Conservation (phyloP, 1,140 invertebrate genomes). For the Trichoplusia ni region DNA sequence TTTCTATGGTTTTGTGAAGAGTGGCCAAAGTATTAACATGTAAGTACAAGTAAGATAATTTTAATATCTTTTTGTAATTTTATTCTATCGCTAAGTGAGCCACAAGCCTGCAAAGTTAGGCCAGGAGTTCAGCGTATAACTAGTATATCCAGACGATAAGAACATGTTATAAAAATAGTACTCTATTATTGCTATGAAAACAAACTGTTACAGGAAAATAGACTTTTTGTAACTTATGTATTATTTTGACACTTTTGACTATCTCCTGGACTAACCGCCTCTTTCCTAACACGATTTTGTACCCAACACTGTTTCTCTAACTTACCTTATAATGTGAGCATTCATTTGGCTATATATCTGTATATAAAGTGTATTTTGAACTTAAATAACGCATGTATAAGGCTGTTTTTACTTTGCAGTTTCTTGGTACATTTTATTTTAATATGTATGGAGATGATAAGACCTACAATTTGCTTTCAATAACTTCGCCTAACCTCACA, state of each 20-base stretch:
- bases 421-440: too few species aligned
- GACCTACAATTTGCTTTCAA: too few species aligned
- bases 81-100: constrained; percentile 2
- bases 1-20: too few species aligned
- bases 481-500: neutral
- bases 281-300: constrained; percentile 23
- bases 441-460: too few species aligned
- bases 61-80: neutral
- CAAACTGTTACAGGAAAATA: neutral
- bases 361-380: constrained; percentile 8
- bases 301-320: constrained; percentile 5
- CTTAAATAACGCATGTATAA: neutral
- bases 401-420: too few species aligned
- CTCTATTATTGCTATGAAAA: neutral
- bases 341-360: constrained; percentile 20
- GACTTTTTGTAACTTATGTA: neutral
- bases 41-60: too few species aligned
- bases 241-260: neutral
- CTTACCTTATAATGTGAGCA: constrained; percentile 19
- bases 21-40: too few species aligned
- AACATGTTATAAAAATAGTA: neutral
- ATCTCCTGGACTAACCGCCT: constrained; percentile 9
- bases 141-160: neutral
- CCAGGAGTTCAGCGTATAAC: constrained; percentile 4
- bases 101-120: constrained; percentile 4